Evolutionary conservation across 1,140 invertebrate species (phyloP).

Genomic region (Linepithema humile): DNA sequence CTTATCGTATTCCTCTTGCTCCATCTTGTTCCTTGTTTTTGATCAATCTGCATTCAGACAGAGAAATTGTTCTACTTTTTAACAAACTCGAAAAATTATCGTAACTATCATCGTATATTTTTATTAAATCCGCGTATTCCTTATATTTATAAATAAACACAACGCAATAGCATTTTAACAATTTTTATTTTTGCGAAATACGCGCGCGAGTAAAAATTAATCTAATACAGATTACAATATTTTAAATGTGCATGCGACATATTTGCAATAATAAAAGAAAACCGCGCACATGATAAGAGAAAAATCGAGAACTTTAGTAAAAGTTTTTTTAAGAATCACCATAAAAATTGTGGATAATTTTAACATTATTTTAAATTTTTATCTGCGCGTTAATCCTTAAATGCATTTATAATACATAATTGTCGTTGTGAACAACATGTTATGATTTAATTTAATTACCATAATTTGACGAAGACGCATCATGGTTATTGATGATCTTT

Average conservation of each 20-base stretch:
- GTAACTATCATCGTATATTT: background rate
- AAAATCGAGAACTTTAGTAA: background rate
- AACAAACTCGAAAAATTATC: no score
- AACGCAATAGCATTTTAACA: background rate
- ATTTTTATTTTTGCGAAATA: background rate
- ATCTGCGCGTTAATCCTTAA: background rate
- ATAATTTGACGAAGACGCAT: background rate
- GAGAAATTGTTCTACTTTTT: slow-evolving; percentile 54
- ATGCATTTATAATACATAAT: background rate
- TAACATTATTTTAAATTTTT: background rate
- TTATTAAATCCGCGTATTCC: background rate
- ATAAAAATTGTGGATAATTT: background rate
- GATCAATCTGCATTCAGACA: slow-evolving; percentile 64
- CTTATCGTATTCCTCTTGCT: slow-evolving; percentile 84
- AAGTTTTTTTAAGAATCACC: background rate
- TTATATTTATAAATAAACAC: background rate
- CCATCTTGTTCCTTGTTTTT: slow-evolving; percentile 70
- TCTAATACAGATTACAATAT: background rate
- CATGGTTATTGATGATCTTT: background rate
- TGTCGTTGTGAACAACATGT: background rate
- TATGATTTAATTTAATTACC: background rate
- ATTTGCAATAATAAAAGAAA: background rate
- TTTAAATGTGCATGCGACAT: background rate
- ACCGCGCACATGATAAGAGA: background rate
- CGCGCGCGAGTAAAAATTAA: background rate